These are phyloP conservation scores for Nemotelus nigrinus DNA, from an alignment of 2,888 invertebrate species.

Conservation along the genomic window DNA sequence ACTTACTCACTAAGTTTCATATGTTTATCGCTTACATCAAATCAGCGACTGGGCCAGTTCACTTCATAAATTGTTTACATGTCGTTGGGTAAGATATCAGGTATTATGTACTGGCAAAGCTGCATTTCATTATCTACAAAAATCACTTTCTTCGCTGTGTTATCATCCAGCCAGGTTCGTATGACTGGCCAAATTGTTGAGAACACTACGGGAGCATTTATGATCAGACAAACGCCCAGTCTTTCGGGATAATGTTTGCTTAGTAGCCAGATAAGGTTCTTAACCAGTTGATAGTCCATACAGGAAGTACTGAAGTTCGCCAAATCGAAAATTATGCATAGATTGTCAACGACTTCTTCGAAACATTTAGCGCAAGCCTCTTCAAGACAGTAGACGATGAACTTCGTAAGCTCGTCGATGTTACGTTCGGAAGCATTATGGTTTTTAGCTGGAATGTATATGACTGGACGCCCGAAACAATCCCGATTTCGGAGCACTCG, in stretches of 20 bases:
- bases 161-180: constrained; percentile 80
- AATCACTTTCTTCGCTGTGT: constrained; percentile 79
- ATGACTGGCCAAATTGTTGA: constrained; percentile 82
- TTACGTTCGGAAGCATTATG: constrained; percentile 76
- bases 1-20: background rate
- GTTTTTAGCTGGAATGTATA: constrained; percentile 82
- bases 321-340: constrained; percentile 83
- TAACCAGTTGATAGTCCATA: constrained; percentile 84
- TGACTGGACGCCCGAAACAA: constrained; percentile 77
- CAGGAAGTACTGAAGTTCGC: constrained; percentile 77
- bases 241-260: constrained; percentile 82
- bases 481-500: constrained; percentile 77
- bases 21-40: background rate
- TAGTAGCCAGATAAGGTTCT: constrained; percentile 81
- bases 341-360: constrained; percentile 80
- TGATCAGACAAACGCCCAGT: constrained; percentile 78
- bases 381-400: constrained; percentile 81
- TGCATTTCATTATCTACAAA: constrained; percentile 77
- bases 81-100: constrained; percentile 78
- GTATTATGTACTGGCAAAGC: constrained; percentile 78
- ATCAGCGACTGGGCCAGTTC: too few species aligned
- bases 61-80: constrained; percentile 64
- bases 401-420: constrained; percentile 80
- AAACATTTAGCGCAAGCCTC: constrained; percentile 80
- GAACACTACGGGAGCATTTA: constrained; percentile 79